These are phyloP conservation scores for Chaunax sp. DNA, from an alignment of 2,797 vertebrate species.

Conservation along the genomic window DNA sequence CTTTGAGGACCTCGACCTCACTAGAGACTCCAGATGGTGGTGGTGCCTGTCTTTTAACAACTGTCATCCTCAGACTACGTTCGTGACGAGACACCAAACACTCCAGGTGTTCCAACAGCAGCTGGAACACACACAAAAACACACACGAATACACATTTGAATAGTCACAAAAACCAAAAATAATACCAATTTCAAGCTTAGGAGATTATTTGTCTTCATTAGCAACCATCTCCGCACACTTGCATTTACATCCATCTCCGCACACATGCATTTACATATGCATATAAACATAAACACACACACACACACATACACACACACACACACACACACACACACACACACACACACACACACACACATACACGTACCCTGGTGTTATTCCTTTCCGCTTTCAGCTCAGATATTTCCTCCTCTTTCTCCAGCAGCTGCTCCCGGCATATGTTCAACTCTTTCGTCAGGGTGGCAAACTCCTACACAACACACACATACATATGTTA, in stretches of 20 bases:
- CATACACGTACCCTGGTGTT: slow-evolving; percentile 91
- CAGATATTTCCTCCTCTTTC: slow-evolving; percentile 97
- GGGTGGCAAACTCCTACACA: slow-evolving; percentile 92
- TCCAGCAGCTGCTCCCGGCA: slow-evolving; percentile 96
- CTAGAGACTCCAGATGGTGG: slow-evolving; percentile 96
- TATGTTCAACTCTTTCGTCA: slow-evolving; percentile 94
- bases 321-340: slow-evolving; percentile 25
- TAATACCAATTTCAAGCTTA: slow-evolving; percentile 41
- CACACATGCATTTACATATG: slow-evolving; percentile 4
- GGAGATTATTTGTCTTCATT: slow-evolving; percentile 41
- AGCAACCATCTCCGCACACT: slow-evolving; percentile 13
- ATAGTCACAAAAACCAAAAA: slow-evolving; percentile 18
- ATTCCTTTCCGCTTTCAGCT: slow-evolving; percentile 97
- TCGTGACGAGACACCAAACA: slow-evolving; percentile 97
- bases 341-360: slow-evolving; percentile 27
- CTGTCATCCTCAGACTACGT: slow-evolving; percentile 95
- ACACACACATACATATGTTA: slow-evolving; percentile 54
- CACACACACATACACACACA: slow-evolving; percentile 11
- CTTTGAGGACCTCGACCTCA: slow-evolving; percentile 97
- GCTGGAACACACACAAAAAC: slow-evolving; percentile 74
- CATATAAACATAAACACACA: slow-evolving; percentile 22
- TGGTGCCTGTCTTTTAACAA: slow-evolving; percentile 96
- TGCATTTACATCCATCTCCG: no score
- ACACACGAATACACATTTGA: slow-evolving; percentile 27
- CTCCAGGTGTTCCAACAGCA: slow-evolving; percentile 96